phyloP scores from a whole-genome alignment of 2,113 vertebrate genomes.

The Arizona elegans region DNA sequence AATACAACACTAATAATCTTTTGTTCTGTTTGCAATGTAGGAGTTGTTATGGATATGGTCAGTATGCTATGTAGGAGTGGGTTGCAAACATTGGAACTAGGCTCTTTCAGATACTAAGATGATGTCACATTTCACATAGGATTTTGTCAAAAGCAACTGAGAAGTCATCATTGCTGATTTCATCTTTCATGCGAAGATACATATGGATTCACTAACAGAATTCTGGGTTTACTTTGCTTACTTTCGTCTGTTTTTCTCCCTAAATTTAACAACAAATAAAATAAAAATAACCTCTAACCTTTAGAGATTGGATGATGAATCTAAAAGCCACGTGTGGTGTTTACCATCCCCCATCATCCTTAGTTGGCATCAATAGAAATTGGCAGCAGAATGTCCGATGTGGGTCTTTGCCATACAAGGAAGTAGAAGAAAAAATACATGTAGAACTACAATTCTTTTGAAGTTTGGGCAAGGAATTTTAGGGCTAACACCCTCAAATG shows the following conservation, averaged over 20 bases:
- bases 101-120: neutral
- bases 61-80: neutral
- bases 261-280: neutral
- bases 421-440: neutral
- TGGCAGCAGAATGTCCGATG: neutral
- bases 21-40: neutral
- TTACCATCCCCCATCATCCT: neutral
- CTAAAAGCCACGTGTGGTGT: neutral
- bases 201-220: neutral
- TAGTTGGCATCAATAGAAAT: neutral
- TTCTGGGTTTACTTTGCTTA: neutral
- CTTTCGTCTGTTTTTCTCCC: neutral
- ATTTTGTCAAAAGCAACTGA: neutral
- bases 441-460: neutral
- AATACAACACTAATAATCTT: neutral
- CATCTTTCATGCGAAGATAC: neutral
- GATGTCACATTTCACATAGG: neutral
- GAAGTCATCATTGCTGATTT: neutral
- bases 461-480: neutral
- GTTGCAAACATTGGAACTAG: neutral
- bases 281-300: neutral
- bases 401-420: neutral
- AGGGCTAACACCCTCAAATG: neutral
- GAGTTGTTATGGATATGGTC: neutral
- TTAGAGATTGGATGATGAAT: neutral